Conservation (phyloP, 2,113 vertebrate species). For the Gymnogyps californianus region DNA sequence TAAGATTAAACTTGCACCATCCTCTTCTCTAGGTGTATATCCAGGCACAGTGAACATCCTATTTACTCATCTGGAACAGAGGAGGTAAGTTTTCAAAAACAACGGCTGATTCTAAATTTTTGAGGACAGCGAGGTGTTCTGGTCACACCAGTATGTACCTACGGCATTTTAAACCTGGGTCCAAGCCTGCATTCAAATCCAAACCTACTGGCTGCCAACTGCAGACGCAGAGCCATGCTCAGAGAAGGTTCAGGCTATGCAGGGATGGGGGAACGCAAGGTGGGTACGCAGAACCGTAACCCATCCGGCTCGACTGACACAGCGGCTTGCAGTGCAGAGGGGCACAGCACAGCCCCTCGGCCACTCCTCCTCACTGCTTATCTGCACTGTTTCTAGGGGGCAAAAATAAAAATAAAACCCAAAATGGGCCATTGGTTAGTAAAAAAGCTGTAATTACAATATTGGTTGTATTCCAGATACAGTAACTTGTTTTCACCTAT, state of each 20-base stretch:
- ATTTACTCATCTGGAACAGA: neutral
- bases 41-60: neutral
- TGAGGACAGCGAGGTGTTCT: neutral
- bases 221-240: neutral
- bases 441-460: neutral
- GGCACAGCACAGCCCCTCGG: neutral
- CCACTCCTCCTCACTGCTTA: neutral
- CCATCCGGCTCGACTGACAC: neutral
- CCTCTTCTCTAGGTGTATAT: neutral
- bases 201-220: neutral
- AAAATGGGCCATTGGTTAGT: neutral
- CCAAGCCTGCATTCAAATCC: neutral
- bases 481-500: neutral
- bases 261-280: neutral
- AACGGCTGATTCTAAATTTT: neutral
- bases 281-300: accelerated
- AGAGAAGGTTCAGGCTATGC: neutral
- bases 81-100: neutral
- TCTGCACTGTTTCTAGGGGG: neutral
- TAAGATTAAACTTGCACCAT: neutral
- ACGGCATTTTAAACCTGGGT: neutral
- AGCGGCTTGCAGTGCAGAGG: neutral
- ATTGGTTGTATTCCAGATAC: neutral
- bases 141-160: neutral
- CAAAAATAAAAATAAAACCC: neutral